phyloP scores from a whole-genome alignment of 2,797 vertebrate genomes.

The Eurystomus glaucurus region DNA sequence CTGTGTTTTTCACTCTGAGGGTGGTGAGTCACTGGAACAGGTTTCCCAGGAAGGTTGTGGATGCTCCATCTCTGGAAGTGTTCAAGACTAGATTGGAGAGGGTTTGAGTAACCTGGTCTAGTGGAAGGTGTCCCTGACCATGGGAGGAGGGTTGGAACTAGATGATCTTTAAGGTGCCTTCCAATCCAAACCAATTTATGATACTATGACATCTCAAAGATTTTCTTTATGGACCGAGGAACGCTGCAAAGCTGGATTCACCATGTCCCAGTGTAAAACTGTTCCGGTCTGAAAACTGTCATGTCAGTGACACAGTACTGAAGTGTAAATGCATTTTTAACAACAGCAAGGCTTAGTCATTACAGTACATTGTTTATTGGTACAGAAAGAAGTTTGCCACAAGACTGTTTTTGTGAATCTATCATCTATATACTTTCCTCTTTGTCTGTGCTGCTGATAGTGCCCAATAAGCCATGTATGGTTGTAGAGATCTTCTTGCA shows the following conservation, averaged over 20 bases:
- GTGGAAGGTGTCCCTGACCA: too few relatives aligned
- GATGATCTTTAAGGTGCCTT: too few relatives aligned
- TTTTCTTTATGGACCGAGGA: slow-evolving; percentile 54
- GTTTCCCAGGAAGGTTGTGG: too few relatives aligned
- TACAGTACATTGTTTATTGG: slow-evolving; percentile 13
- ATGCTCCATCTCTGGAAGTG: too few relatives aligned
- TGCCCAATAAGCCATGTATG: background rate
- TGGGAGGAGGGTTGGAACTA: too few relatives aligned
- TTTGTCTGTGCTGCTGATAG: background rate
- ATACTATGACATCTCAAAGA: background rate
- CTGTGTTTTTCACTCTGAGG: too few relatives aligned
- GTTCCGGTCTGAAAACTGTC: background rate
- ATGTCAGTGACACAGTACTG: background rate
- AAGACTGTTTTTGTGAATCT: background rate
- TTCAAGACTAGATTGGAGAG: too few relatives aligned
- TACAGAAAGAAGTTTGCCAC: background rate
- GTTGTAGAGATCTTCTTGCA: background rate
- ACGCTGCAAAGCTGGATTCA: slow-evolving; percentile 33
- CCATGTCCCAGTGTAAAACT: background rate
- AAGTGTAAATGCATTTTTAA: slow-evolving; percentile 63
- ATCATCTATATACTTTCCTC: background rate
- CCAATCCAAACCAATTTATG: too few relatives aligned
- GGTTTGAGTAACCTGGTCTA: too few relatives aligned
- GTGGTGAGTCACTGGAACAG: too few relatives aligned
- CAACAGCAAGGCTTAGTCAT: background rate